Base-by-base conservation (phyloP, 2,888 invertebrate genomes). In the Neoitamus cyanurus region DNA sequence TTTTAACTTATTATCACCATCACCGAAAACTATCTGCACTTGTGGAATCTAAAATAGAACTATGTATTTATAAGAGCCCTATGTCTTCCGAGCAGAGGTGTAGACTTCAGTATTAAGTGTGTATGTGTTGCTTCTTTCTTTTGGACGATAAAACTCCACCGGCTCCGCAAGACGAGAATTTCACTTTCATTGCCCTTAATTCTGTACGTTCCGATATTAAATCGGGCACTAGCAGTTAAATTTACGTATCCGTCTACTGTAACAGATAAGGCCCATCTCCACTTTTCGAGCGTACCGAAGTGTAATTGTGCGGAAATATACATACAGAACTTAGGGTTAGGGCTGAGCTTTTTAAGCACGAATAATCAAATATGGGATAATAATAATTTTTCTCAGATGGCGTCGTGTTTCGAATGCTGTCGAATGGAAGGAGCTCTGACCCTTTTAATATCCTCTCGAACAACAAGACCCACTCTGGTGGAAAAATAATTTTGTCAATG, bases 321-420 rank as follows among this genome's bases (percentile, higher is more conserved):
- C n/a, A n/a, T n/a, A n/a, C n/a, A n/a, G n/a, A n/a, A n/a, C n/a
- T n/a, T n/a, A n/a, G n/a, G 37, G 13, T 25, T 25, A 28, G 25
- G 42, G 25, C 42, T 42, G 42, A 75, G 25, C 75, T 42, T 42
- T 25, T 75, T 75, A 42, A 75, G 75, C 15, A 34, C 28, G 75
- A 75, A 75, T 75, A 75, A 20, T 37, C 75, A 75, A 75, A 75
- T 75, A 75, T 28, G 42, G 42, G 75, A 42, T 75, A 37, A 37
- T 25, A 25, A 42, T 11, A 42, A 75, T 42, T 75, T 75, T 75
- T 42, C 75, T 75, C 46, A 46, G 42, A 75, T 30, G 37, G 11
- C 28, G 75, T 11, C 73, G 1, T 34, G 73, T 36, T 73, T n/a
- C 3, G 20, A 73, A 36, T 73, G 37, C 73, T 73, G 9, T 36